Percentiles rank a stretch among this genome's conserved stretches.
Evolutionary conservation across 2,797 vertebrate genomes (phyloP).

Genomic region (Babyrousa celebensis): DNA sequence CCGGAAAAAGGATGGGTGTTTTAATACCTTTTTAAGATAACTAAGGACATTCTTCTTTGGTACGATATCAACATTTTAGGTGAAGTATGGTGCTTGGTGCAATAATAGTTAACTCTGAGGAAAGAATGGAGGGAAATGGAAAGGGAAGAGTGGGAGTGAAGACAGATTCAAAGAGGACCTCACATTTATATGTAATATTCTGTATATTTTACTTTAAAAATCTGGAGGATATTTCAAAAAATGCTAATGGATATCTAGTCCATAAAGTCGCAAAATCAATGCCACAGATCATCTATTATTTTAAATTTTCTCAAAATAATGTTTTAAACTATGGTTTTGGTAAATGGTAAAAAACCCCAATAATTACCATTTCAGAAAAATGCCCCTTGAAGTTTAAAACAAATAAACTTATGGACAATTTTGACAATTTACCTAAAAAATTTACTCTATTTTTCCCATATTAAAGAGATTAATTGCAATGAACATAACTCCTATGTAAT

Average conservation of each 20-base stretch:
- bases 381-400: slow-evolving; percentile 29
- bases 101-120: neutral
- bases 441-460: neutral
- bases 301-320: slow-evolving; percentile 40
- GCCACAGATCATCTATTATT: neutral
- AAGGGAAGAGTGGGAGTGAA: neutral
- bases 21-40: neutral
- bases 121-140: neutral
- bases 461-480: neutral
- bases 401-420: neutral
- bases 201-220: neutral
- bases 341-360: neutral
- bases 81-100: neutral
- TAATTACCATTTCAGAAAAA: neutral
- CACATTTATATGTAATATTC: neutral
- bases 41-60: neutral
- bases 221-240: neutral
- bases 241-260: neutral
- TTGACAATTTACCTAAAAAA: neutral
- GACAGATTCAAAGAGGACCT: neutral
- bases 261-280: neutral
- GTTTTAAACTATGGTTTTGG: neutral
- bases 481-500: neutral
- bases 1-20: too few species aligned
- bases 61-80: neutral